Evolutionary conservation across 2,888 invertebrate species (phyloP), one percentile per base, ranked within the genome.

Genomic region (Drosophila melanosoma): DNA sequence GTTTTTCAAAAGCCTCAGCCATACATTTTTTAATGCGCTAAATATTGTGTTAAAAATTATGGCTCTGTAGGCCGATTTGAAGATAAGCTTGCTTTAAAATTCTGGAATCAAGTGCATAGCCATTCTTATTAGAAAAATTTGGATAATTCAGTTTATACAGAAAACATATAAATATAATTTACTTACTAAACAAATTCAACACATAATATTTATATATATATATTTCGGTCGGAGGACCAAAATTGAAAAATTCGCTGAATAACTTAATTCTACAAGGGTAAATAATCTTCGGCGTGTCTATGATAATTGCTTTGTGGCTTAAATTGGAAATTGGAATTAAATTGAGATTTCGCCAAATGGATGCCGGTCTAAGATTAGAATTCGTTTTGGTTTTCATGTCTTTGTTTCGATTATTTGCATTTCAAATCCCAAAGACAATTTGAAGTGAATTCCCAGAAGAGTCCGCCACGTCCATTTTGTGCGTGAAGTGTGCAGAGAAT

Each of bases 401-500:
- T 42, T 17, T 26, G 33, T 17, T 32, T 26, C 15, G 10, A 54
- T 35, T 20, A 32, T 6, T 51, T 57, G 7, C 26, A 17, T 29
- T 35, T 45, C 51, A 38, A 51, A 40, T 58, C 33, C 35, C 53
- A 40, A n/a, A 65, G 53, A 32, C 33, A 40, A 42, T 48, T 38
- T 53, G 17, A 48, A 35, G 33, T 8, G 20, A 20, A 48, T 36
- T 10, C 40, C 15, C 35, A 17, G 3, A 15, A 23, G 48, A 15
- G 26, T 26, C 15, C 12, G 48, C 40, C 62, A 72, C 57, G 63
- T 63, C 74, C 59, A 53, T 45, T 45, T 15, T 23, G 20, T 26
- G 52, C 35, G 38, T n/a, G 26, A 61, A 63, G 36, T 65, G 74
- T 35, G 23, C 35, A 38, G 48, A 49, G 60, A n/a, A 59, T 40